Conservation (phyloP, 2,888 invertebrate species). For the Gnatocerus cornutus region DNA sequence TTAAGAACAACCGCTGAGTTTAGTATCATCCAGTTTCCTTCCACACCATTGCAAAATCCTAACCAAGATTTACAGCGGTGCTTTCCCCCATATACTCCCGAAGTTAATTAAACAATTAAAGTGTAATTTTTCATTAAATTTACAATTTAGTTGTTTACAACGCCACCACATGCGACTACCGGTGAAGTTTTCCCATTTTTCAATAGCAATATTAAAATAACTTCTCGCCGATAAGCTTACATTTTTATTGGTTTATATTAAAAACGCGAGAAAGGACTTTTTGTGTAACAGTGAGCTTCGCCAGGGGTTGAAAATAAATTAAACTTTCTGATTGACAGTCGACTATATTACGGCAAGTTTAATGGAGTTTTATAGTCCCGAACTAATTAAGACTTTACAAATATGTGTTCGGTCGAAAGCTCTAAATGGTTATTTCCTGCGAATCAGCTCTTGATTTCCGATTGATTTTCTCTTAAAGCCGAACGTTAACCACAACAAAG, state of each 20-base stretch:
- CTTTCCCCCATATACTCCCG: neutral
- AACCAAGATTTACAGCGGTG: slow-evolving; percentile 3
- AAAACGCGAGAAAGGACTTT: neutral
- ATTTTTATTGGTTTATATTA: neutral
- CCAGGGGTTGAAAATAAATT: slow-evolving; percentile 19
- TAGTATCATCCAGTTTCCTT: neutral
- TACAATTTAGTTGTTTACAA: neutral
- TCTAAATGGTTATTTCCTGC: neutral
- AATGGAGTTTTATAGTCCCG: slow-evolving; percentile 11
- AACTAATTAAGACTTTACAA: neutral
- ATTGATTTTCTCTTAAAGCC: neutral
- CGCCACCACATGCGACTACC: neutral
- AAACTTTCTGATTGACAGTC: slow-evolving; percentile 27
- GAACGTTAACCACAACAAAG: slow-evolving; percentile 7
- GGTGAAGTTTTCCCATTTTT: neutral
- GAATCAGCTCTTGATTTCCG: neutral
- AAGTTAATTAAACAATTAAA: slow-evolving; percentile 12
- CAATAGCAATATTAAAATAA: neutral
- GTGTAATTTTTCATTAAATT: slow-evolving; percentile 8
- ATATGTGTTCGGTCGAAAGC: neutral
- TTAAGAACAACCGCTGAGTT: neutral
- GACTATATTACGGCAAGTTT: slow-evolving; percentile 7
- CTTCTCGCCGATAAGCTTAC: neutral
- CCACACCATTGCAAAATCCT: neutral
- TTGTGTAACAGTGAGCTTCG: neutral